Conservation (phyloP, 2,797 vertebrate species). For the Cirrhinus molitorella region DNA sequence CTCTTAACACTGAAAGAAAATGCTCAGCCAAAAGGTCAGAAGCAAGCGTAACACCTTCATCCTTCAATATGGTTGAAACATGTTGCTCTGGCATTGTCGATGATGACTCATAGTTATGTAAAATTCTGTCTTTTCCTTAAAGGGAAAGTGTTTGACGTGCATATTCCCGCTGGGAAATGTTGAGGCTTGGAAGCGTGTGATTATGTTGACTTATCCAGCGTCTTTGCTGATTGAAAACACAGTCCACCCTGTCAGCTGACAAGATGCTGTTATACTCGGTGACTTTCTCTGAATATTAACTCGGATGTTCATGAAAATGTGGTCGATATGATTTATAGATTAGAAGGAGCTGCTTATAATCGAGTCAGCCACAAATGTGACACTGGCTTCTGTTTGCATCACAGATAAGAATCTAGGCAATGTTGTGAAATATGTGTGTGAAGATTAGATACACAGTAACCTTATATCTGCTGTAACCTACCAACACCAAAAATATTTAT, state of each 20-base stretch:
- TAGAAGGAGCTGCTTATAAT: background rate
- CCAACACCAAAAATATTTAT: slow-evolving; percentile 1
- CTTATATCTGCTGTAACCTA: background rate
- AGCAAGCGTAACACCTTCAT: slow-evolving; percentile 21
- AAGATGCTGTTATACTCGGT: background rate
- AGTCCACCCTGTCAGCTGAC: background rate
- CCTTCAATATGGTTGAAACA: slow-evolving; percentile 34
- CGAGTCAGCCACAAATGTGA: background rate
- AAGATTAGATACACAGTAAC: background rate
- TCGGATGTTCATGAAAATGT: background rate
- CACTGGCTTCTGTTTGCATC: slow-evolving; percentile 4
- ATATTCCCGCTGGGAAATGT: background rate
- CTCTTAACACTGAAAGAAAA: slow-evolving; percentile 21
- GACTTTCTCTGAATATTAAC: background rate
- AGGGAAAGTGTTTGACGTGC: slow-evolving; percentile 25
- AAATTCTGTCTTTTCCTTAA: slow-evolving; percentile 28
- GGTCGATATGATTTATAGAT: background rate
- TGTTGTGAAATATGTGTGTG: slow-evolving; percentile 1
- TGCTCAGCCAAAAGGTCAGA: background rate
- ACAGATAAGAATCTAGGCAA: slow-evolving; percentile 10
- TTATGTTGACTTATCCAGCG: slow-evolving; percentile 8
- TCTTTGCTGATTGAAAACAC: background rate
- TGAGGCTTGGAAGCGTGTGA: background rate
- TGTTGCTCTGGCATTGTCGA: slow-evolving; percentile 27
- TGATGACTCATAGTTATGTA: slow-evolving; percentile 39